phyloP scores from a whole-genome alignment of 2,113 vertebrate species.

The Copsychus sechellarum region DNA sequence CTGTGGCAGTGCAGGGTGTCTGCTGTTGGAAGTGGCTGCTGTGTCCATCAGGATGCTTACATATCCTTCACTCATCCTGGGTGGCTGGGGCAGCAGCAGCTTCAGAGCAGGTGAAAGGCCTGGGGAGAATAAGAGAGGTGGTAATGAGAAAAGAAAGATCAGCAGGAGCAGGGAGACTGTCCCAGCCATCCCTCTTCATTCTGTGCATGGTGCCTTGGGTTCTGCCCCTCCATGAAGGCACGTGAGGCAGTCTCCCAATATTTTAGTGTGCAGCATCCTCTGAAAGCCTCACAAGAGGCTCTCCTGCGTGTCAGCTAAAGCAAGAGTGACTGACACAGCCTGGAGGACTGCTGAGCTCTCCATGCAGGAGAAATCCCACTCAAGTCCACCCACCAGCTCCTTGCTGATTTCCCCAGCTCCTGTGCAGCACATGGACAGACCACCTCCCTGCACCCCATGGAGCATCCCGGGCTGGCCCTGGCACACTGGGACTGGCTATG shows the following conservation, averaged over 20 bases:
- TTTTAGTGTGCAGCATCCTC: not conserved
- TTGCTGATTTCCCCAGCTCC: not conserved
- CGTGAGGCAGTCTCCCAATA: not conserved
- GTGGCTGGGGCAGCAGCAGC: not conserved
- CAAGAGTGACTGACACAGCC: not conserved
- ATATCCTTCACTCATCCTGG: not conserved
- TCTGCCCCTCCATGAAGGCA: not conserved
- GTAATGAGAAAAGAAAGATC: not conserved
- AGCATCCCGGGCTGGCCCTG: not conserved
- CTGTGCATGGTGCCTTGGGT: not conserved
- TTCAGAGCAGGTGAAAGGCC: not conserved
- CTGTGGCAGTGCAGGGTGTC: not conserved
- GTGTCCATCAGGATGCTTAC: not conserved
- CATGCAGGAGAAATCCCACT: constrained; percentile 29
- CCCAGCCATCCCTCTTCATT: not conserved
- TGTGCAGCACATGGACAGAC: not conserved
- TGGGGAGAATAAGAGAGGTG: not conserved
- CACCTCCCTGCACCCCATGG: fast-evolving
- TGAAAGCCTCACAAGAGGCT: not conserved
- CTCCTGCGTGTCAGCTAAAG: not conserved
- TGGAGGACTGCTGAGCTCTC: constrained; percentile 6
- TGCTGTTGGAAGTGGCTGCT: not conserved
- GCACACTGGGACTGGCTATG: not conserved
- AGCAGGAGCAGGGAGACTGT: not conserved
- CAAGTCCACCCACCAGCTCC: not conserved